These are phyloP conservation scores for Craterocephalus amniculus DNA, from an alignment of 2,797 vertebrate species.

Conservation along the genomic window DNA sequence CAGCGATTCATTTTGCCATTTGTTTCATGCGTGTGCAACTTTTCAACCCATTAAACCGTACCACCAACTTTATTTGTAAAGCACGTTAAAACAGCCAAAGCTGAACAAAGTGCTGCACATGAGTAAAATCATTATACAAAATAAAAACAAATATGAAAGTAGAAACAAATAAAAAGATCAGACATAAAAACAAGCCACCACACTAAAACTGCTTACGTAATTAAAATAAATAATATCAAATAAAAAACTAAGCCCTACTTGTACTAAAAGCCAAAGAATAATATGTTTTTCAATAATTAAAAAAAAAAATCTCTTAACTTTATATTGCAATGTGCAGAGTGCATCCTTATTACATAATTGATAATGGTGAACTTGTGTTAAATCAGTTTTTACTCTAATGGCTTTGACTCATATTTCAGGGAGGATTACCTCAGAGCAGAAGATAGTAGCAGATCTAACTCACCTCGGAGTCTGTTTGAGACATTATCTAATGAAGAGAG, in stretches of 20 bases:
- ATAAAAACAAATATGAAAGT: too few species aligned
- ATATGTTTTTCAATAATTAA: too few species aligned
- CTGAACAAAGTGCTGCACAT: too few species aligned
- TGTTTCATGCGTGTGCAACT: conserved; percentile 25
- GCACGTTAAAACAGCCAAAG: too few species aligned
- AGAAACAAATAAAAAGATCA: too few species aligned
- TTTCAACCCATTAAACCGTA: conserved; percentile 6
- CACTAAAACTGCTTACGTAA: too few species aligned
- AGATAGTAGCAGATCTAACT: not conserved
- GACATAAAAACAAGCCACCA: too few species aligned
- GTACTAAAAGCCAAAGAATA: too few species aligned
- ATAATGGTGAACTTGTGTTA: not conserved
- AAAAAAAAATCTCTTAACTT: not conserved
- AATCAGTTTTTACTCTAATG: conserved; percentile 1
- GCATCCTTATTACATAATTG: not conserved
- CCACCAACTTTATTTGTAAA: too few species aligned
- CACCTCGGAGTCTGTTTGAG: conserved; percentile 25
- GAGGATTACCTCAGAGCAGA: not conserved
- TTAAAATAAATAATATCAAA: too few species aligned
- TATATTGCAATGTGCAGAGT: not conserved
- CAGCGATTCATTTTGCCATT: conserved; percentile 30
- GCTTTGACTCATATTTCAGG: not conserved
- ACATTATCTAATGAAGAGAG: conserved; percentile 39
- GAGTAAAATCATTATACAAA: too few species aligned
- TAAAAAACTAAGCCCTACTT: too few species aligned